Base-by-base conservation (phyloP, 2,797 vertebrate species). In the Morus bassanus region DNA sequence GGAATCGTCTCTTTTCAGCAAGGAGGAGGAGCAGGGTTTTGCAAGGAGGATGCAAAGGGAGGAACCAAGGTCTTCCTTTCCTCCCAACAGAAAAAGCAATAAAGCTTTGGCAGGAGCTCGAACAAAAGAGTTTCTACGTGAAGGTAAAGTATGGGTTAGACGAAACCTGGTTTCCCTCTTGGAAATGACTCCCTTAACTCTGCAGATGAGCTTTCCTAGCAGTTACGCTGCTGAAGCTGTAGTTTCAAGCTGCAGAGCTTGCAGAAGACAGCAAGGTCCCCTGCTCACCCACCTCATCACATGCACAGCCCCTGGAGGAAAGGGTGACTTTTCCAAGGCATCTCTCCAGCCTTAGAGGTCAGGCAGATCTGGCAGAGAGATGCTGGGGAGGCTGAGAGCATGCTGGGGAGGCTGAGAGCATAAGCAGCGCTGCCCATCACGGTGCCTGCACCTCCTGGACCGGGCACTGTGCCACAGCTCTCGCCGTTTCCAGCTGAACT, bases 11-110 rank as follows among this genome's bases (percentile, higher is more conserved):
- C 68, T 60, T 90, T 27, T 31, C 7, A 35, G 6, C 13, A 10
- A 72, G 75, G 59, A 95, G 89, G 85, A 83, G 59, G 46, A 90
- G 73, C 68, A 35, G 53, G 27, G 61, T 39, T 95, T 86, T 75
- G 81, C 17, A 27, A 91, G 80, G 78, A 74, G 51, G 69, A 54
- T 35, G 87, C 48, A 13, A 78, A 31, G 77, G 70, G 61, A 88
- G 22, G 87, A 69, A 70, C 39, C 1, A 16, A 53, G 39, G 25
- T n/a, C 33, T 75, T 70, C 80, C 35, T 80, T 24, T 75, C 28
- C 75, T 82, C 54, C 59, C 63, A 50, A 63, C 61, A 82, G 12
- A 59, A 24, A 88, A 91, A 72, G 85, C 92, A 56, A 83, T 9
- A 74, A 88, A 85, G 54, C 64, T 48, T 57, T 31, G 23, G 75